Conservation (phyloP, 2,797 vertebrate genomes). For the Melanotaenia pygmaea region DNA sequence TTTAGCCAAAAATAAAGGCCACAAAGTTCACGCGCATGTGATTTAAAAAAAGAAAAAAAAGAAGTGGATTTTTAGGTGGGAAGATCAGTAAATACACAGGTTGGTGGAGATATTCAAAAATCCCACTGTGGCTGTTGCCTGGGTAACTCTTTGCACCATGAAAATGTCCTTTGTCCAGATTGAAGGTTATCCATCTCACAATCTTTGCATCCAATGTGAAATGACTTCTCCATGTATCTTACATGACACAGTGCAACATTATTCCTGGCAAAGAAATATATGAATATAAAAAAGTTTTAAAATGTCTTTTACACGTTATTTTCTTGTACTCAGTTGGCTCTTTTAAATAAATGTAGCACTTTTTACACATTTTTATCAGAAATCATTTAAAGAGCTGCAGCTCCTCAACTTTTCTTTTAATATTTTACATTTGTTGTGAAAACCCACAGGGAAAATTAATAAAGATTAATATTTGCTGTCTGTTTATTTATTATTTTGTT, state of each 20-base stretch:
- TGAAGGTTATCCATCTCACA: conserved; percentile 66
- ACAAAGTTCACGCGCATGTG: conserved; percentile 22
- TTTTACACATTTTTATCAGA: not conserved
- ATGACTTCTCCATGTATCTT: conserved; percentile 16
- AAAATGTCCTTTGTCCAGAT: conserved; percentile 57
- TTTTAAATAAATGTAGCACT: conserved; percentile 41
- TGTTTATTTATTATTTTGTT: conserved; percentile 8
- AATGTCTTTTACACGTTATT: conserved; percentile 6
- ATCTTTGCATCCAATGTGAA: conserved; percentile 36
- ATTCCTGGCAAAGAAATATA: conserved; percentile 14
- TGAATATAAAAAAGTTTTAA: not conserved
- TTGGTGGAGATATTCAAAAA: conserved; percentile 41
- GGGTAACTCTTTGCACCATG: conserved; percentile 73
- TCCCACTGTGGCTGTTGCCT: conserved; percentile 76
- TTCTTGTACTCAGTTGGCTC: conserved; percentile 20
- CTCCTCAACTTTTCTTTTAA: not conserved
- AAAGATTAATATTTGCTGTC: conserved; percentile 4
- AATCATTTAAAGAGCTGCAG: not conserved
- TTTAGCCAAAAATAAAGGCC: conserved; percentile 10
- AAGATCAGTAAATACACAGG: conserved; percentile 16
- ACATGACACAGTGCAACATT: not conserved
- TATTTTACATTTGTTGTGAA: conserved; percentile 9
- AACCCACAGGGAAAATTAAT: conserved; percentile 3
- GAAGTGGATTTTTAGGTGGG: conserved; percentile 14
- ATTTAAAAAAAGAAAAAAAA: conserved; percentile 2